Percentiles rank a stretch among this genome's conserved stretches.
Evolutionary conservation across 2,797 vertebrate genomes (phyloP).

Genomic region (Poeciliopsis presidionis): DNA sequence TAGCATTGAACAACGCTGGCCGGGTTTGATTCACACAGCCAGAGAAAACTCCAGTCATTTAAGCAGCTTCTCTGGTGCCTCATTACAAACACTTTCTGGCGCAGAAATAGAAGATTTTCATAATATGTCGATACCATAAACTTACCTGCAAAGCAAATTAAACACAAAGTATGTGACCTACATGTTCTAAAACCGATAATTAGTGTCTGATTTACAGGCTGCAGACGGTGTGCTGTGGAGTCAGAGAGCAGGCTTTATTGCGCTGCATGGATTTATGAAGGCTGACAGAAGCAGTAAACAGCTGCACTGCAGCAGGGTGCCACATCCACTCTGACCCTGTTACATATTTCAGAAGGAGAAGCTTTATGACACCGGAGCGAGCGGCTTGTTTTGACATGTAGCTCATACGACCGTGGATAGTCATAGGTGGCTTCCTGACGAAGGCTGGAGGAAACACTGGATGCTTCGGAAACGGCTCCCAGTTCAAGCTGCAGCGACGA

Average conservation of each 20-base stretch:
- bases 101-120: neutral
- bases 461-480: conserved; percentile 31
- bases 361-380: conserved; percentile 17
- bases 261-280: conserved; percentile 54
- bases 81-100: neutral
- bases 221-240: conserved; percentile 57
- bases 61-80: neutral
- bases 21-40: neutral
- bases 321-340: conserved; percentile 31
- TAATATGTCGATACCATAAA: neutral
- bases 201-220: conserved; percentile 67
- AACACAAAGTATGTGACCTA: neutral
- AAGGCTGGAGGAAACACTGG: conserved; percentile 22
- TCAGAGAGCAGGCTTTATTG: conserved; percentile 40
- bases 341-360: conserved; percentile 29
- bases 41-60: neutral
- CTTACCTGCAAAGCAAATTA: neutral
- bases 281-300: conserved; percentile 33
- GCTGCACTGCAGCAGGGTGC: conserved; percentile 47
- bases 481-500: conserved; percentile 47
- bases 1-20: neutral
- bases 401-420: conserved; percentile 9
- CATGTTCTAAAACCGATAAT: conserved; percentile 40
- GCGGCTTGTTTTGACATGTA: conserved; percentile 14
- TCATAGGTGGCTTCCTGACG: neutral